A percentile compares a stretch with the other conserved stretches of the same genome.
These are phyloP conservation scores for Paratilapia polleni DNA, from an alignment of 2,113 vertebrate species.

Conservation along the genomic window DNA sequence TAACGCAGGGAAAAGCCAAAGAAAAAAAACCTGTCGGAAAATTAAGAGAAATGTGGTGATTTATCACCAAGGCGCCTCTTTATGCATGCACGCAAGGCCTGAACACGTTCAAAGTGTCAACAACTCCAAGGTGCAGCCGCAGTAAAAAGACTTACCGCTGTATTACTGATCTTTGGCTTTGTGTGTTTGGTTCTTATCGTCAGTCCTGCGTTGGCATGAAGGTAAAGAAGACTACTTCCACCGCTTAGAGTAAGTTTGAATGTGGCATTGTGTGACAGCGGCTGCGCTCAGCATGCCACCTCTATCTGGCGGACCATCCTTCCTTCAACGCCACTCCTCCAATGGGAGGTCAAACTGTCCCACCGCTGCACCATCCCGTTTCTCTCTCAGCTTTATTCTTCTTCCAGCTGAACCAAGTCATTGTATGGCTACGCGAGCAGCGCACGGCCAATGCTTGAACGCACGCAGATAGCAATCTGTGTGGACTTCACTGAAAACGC, in stretches of 20 bases:
- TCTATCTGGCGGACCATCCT: constrained; percentile 73
- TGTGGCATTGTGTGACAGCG: constrained; percentile 27
- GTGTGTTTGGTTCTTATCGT: constrained; percentile 15
- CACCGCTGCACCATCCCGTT: constrained; percentile 8
- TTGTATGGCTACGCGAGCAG: background rate
- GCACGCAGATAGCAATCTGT: background rate
- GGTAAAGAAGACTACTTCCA: constrained; percentile 32
- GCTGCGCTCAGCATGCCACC: constrained; percentile 47
- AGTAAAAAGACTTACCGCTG: constrained; percentile 39
- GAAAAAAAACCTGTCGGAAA: background rate
- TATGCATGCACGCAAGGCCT: background rate
- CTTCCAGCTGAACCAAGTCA: background rate
- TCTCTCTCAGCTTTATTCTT: background rate
- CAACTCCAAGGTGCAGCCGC: background rate
- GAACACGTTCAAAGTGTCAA: background rate
- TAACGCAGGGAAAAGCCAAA: background rate
- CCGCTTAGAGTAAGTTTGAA: constrained; percentile 30
- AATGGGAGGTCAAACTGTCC: constrained; percentile 69
- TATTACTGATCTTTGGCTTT: background rate
- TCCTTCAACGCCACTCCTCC: constrained; percentile 75
- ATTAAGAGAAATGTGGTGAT: background rate
- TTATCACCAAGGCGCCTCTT: background rate
- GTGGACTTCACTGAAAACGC: rapidly evolving
- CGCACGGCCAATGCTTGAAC: background rate
- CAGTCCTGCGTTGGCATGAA: constrained; percentile 33